phyloP scores from a whole-genome alignment of 2,797 vertebrate species.

The Nannoperca australis region DNA sequence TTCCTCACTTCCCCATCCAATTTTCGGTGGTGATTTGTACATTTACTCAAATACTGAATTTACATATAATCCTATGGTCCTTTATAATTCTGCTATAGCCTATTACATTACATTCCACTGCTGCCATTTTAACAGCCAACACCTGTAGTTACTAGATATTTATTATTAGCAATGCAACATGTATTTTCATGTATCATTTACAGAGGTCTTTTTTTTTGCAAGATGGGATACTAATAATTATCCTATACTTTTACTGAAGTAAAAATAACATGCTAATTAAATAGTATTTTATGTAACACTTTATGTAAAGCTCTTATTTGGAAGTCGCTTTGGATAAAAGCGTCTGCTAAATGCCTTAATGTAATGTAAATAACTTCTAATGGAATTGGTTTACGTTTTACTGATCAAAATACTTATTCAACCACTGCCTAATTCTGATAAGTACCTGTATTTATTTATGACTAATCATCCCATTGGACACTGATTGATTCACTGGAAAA shows the following conservation, averaged over 20 bases:
- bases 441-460: conserved; percentile 1
- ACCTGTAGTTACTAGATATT: background rate
- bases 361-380: background rate
- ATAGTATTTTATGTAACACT: too few relatives aligned
- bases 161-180: background rate
- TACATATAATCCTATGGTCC: too few relatives aligned
- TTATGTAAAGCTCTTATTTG: too few relatives aligned
- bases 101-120: background rate
- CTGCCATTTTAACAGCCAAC: background rate
- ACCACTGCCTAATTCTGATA: background rate
- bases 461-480: conserved; percentile 3
- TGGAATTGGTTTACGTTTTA: background rate
- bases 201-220: background rate
- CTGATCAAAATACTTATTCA: background rate
- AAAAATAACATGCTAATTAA: background rate
- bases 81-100: background rate
- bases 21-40: background rate
- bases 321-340: too few relatives aligned
- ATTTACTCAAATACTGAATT: background rate
- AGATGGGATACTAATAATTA: background rate
- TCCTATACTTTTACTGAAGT: background rate
- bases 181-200: background rate
- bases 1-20: background rate
- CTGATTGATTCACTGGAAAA: background rate
- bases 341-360: too few relatives aligned